A percentile compares a stretch with the other conserved stretches of the same genome.
These are phyloP conservation scores for Oreochromis niloticus DNA, from an alignment of 2,113 vertebrate genomes.

Conservation along the genomic window DNA sequence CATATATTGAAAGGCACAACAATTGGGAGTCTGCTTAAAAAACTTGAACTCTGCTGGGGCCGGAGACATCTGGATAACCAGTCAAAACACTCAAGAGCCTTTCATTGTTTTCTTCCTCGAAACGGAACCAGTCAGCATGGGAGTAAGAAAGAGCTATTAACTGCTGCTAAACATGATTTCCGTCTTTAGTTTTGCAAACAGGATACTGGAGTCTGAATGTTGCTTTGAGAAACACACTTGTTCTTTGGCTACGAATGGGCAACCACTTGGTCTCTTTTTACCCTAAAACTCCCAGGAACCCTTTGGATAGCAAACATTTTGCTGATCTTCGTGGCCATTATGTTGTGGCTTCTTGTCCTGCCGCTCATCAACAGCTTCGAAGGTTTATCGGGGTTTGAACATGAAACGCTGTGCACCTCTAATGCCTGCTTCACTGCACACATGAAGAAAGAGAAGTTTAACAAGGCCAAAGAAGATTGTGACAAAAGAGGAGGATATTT, in stretches of 20 bases:
- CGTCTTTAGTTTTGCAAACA: conserved; percentile 64
- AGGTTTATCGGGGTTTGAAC: neutral
- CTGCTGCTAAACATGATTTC: conserved; percentile 51
- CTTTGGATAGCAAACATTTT: neutral
- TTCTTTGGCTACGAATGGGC: conserved; percentile 8
- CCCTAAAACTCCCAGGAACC: neutral
- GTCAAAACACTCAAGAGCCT: conserved; percentile 56
- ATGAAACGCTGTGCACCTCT: conserved; percentile 48
- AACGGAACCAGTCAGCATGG: conserved; percentile 51
- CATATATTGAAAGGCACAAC: conserved; percentile 26
- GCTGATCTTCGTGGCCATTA: conserved; percentile 15
- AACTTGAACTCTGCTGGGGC: neutral
- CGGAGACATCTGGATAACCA: conserved; percentile 65
- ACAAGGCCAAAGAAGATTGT: conserved; percentile 38
- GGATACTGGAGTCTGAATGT: conserved; percentile 53
- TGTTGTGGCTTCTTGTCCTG: conserved; percentile 52
- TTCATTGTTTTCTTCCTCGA: conserved; percentile 61
- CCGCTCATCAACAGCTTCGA: conserved; percentile 25
- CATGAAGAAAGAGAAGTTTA: conserved; percentile 20
- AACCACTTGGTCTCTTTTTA: neutral
- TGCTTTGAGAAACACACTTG: conserved; percentile 17
- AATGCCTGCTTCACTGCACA: conserved; percentile 65
- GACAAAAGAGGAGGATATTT: conserved; percentile 63
- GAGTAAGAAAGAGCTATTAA: conserved; percentile 34
- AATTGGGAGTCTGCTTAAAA: conserved; percentile 34